phyloP scores from a whole-genome alignment of 2,797 vertebrate genomes.

The Rhabdomys pumilio region DNA sequence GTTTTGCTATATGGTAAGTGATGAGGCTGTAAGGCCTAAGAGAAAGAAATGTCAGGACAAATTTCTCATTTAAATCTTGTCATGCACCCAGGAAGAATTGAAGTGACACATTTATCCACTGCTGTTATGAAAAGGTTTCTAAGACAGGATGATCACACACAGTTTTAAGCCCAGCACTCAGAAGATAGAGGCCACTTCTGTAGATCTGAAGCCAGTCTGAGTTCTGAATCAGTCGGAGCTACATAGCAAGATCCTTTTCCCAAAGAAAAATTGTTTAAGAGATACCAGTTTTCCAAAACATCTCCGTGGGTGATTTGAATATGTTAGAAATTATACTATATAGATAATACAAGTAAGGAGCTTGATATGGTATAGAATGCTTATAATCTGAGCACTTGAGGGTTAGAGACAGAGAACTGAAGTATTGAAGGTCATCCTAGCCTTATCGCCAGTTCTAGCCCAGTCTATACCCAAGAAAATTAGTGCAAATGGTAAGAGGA shows the following conservation, averaged over 20 bases:
- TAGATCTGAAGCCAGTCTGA: background rate
- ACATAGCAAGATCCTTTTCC: background rate
- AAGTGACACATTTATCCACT: background rate
- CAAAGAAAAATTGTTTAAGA: background rate
- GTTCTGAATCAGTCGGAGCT: background rate
- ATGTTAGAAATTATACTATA: background rate
- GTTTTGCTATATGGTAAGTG: background rate
- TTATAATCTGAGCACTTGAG: background rate
- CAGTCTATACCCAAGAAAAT: background rate
- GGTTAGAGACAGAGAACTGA: background rate
- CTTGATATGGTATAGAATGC: background rate
- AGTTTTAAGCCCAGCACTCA: background rate
- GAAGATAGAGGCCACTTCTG: background rate
- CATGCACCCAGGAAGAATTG: background rate
- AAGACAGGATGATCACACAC: too few species aligned
- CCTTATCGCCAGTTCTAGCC: too few species aligned
- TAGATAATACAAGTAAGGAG: background rate
- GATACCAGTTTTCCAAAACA: background rate
- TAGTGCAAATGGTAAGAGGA: background rate
- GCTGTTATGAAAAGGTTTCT: background rate
- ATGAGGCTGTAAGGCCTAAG: background rate
- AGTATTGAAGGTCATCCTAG: background rate
- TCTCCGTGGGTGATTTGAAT: background rate
- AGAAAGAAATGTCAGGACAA: background rate
- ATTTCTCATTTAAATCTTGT: background rate